Percentiles rank a stretch among this genome's conserved stretches.
These are phyloP conservation scores for Chlorodrepanis virens DNA, from an alignment of 2,113 vertebrate species.

Conservation along the genomic window DNA sequence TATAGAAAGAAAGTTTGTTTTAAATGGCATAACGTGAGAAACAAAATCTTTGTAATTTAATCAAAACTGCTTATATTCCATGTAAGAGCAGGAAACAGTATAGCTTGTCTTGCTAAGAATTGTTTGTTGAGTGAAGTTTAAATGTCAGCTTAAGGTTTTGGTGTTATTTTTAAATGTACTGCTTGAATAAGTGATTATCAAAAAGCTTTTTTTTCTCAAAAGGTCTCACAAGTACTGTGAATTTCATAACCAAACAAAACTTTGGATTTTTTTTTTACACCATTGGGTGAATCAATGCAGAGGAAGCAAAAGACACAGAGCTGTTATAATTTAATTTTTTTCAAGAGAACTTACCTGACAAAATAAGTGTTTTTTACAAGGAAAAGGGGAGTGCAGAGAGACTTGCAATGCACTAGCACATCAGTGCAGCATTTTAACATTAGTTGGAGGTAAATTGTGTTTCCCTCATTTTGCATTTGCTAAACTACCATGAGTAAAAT, in stretches of 20 bases:
- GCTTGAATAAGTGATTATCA: background rate
- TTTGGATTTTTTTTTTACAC: background rate
- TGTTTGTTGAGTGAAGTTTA: constrained; percentile 45
- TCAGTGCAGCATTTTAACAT: background rate
- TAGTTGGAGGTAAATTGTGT: background rate
- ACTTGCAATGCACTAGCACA: background rate
- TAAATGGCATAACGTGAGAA: constrained; percentile 12
- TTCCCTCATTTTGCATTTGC: background rate
- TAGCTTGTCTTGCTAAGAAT: background rate
- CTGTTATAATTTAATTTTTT: background rate
- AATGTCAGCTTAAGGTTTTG: background rate
- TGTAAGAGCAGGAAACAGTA: background rate
- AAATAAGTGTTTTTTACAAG: background rate
- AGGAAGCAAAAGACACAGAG: background rate
- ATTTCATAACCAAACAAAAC: background rate
- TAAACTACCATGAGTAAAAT: background rate
- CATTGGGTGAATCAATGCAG: background rate
- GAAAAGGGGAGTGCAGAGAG: background rate
- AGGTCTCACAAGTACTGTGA: background rate
- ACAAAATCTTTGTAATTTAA: constrained; percentile 25
- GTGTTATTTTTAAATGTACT: constrained; percentile 8
- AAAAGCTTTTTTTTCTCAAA: background rate
- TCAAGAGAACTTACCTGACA: background rate
- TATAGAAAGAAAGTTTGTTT: constrained; percentile 26
- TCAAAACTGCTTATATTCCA: background rate